phyloP scores from a whole-genome alignment of 2,888 invertebrate genomes.

The Limnephilus auricula region DNA sequence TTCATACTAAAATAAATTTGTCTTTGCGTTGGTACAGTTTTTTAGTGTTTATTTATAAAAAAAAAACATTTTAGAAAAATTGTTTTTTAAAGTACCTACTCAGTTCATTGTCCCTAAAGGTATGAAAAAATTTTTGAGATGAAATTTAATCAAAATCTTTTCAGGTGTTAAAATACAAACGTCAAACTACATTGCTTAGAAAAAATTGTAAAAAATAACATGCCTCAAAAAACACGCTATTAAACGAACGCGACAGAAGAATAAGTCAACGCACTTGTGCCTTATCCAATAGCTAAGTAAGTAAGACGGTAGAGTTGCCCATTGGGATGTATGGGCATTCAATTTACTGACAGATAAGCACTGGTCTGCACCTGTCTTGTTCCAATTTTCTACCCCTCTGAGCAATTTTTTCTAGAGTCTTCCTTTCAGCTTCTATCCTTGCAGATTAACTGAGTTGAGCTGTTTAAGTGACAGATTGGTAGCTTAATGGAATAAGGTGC shows the following conservation, averaged over 20 bases:
- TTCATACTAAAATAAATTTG: too few species aligned
- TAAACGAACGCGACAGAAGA: not conserved
- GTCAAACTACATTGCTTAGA: not conserved
- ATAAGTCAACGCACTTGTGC: not conserved
- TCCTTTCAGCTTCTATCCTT: slow-evolving; percentile 21
- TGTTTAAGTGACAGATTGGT: slow-evolving; percentile 29
- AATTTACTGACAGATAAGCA: slow-evolving; percentile 33
- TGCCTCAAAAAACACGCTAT: not conserved
- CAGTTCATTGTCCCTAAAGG: not conserved
- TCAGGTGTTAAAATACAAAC: not conserved
- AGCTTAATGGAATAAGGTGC: not conserved
- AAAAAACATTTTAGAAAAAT: too few species aligned
- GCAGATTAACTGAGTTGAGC: slow-evolving; percentile 4
- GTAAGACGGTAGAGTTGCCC: not conserved
- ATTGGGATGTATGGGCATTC: not conserved
- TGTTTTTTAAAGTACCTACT: too few species aligned
- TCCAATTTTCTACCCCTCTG: slow-evolving; percentile 63
- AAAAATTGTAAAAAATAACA: not conserved
- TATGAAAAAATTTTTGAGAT: too few species aligned
- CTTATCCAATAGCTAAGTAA: not conserved
- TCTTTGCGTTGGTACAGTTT: too few species aligned
- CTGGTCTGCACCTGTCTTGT: slow-evolving; percentile 62
- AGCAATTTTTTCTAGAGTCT: slow-evolving; percentile 55
- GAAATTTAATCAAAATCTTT: not conserved
- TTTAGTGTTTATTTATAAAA: too few species aligned